phyloP scores from a whole-genome alignment of 2,888 invertebrate species.

The Helleia helle region DNA sequence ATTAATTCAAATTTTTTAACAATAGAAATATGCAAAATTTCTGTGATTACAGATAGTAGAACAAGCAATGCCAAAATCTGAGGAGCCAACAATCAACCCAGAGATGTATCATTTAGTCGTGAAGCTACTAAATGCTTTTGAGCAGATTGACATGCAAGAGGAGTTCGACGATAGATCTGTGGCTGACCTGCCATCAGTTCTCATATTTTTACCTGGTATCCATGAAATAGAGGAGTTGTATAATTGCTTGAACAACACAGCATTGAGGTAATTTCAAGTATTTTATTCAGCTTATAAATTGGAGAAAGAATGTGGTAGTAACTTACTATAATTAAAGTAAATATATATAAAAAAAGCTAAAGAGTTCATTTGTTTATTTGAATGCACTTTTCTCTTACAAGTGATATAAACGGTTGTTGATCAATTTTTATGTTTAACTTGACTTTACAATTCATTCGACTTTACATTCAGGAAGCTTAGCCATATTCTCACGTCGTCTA shows the following conservation, averaged over 20 bases:
- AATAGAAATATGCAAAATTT: constrained; percentile 3
- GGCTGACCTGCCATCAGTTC: constrained; percentile 76
- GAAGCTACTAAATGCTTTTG: constrained; percentile 77
- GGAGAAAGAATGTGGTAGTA: no score
- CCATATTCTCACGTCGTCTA: no score
- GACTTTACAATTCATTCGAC: no score
- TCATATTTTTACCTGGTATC: constrained; percentile 93
- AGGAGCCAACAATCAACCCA: constrained; percentile 71
- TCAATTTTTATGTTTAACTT: no score
- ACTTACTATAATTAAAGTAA: no score
- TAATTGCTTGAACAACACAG: constrained; percentile 39
- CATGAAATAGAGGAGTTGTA: constrained; percentile 86
- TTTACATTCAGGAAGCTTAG: no score
- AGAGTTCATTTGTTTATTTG: no score
- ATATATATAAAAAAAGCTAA: no score
- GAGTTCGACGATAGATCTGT: constrained; percentile 35
- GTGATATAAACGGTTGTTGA: no score
- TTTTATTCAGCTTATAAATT: no score
- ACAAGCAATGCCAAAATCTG: constrained; percentile 41
- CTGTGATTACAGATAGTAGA: constrained; percentile 25
- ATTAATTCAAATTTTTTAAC: no score
- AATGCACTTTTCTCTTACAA: no score
- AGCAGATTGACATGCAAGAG: constrained; percentile 74
- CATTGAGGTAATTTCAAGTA: constrained; percentile 33
- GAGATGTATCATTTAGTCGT: constrained; percentile 76